Evolutionary conservation across 2,797 vertebrate species (phyloP).

Genomic region (Diglossa cyanea): DNA sequence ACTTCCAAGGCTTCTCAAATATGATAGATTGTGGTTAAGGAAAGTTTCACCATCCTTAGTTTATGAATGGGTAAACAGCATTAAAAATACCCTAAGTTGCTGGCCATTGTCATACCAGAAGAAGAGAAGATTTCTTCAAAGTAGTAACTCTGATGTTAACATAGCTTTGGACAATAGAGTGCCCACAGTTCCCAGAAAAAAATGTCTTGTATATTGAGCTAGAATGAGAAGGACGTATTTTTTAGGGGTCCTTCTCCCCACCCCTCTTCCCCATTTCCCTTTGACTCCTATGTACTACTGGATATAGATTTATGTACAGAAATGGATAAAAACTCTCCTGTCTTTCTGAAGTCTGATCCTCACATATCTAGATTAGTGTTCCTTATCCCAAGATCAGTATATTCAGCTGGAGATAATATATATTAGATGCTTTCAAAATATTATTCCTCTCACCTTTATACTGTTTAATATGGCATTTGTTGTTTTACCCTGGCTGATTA

Average conservation of each 20-base stretch:
- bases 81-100: background rate
- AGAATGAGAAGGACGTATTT: background rate
- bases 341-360: background rate
- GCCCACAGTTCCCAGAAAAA: background rate
- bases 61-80: background rate
- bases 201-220: background rate
- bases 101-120: background rate
- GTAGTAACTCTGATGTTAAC: background rate
- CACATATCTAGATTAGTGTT: background rate
- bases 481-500: background rate
- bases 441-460: background rate
- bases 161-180: background rate
- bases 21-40: background rate
- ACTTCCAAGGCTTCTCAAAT: background rate
- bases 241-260: background rate
- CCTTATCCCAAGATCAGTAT: background rate
- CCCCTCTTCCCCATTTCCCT: fast-evolving
- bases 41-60: background rate
- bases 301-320: background rate
- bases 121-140: background rate
- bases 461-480: background rate
- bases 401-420: background rate
- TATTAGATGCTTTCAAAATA: background rate
- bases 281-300: background rate
- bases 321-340: background rate